phyloP scores from a whole-genome alignment of 1,140 invertebrate genomes.

The Ruditapes philippinarum region DNA sequence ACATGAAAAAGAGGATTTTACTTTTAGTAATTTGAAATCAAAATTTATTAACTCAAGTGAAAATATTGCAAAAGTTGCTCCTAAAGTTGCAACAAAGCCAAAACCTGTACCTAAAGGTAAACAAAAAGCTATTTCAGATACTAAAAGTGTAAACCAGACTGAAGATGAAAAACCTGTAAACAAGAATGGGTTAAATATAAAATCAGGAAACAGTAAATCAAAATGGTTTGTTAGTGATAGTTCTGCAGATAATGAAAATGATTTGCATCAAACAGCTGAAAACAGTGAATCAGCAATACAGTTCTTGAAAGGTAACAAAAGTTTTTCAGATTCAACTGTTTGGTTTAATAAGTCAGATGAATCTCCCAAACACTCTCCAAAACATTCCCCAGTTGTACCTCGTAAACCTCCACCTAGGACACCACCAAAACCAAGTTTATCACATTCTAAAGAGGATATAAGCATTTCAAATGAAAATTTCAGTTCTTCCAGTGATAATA shows the following conservation, averaged over 20 bases:
- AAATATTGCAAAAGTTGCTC: slow-evolving; percentile 12
- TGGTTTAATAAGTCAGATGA: slow-evolving; percentile 15
- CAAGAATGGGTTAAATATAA: not conserved
- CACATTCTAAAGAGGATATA: not conserved
- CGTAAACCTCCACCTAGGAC: not conserved
- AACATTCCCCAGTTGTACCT: slow-evolving; percentile 10
- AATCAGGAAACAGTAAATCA: not conserved
- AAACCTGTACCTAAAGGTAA: slow-evolving; percentile 1
- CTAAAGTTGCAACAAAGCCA: slow-evolving; percentile 27
- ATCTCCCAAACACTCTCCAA: slow-evolving; percentile 5
- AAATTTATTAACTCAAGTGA: slow-evolving; percentile 15
- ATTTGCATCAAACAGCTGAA: not conserved
- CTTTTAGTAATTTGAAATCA: slow-evolving; percentile 41
- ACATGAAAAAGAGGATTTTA: slow-evolving; percentile 25
- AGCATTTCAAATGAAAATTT: slow-evolving; percentile 6
- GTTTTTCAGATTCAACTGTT: slow-evolving; percentile 7
- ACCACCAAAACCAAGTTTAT: not conserved
- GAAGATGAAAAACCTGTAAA: not conserved
- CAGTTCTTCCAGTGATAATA: slow-evolving; percentile 13
- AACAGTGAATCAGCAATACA: slow-evolving; percentile 14
- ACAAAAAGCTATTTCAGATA: not conserved
- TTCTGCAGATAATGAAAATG: not conserved
- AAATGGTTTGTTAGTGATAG: slow-evolving; percentile 18
- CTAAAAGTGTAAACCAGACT: not conserved
- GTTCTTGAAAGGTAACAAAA: slow-evolving; percentile 10